Evolutionary conservation across 2,888 invertebrate species (phyloP).

Genomic region (Craniophora ligustri): DNA sequence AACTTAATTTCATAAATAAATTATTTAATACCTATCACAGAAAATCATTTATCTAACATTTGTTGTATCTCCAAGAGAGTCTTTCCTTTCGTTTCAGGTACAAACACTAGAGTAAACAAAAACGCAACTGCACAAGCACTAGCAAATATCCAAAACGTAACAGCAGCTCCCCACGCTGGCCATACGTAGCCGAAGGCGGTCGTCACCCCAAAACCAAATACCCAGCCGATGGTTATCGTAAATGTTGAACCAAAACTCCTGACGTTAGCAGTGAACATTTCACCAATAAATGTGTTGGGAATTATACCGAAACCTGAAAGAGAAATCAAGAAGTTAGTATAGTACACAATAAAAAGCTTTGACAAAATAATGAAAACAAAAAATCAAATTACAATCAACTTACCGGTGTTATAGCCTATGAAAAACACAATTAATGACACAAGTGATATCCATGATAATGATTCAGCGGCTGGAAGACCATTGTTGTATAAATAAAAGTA

Average conservation of each 20-base stretch:
- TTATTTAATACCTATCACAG: too few species aligned
- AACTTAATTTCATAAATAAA: too few species aligned
- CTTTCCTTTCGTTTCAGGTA: constrained; percentile 67
- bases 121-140: constrained; percentile 58
- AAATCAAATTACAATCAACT: constrained; percentile 30
- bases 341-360: constrained; percentile 56
- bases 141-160: constrained; percentile 65
- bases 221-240: constrained; percentile 55
- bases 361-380: constrained; percentile 57
- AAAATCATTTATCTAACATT: constrained; percentile 54
- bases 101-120: constrained; percentile 60
- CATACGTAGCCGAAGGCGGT: constrained; percentile 60
- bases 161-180: constrained; percentile 33
- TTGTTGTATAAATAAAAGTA: constrained; percentile 62
- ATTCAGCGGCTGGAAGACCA: constrained; percentile 29
- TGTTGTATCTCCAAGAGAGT: constrained; percentile 64
- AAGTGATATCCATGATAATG: constrained; percentile 65
- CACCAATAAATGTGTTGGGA: constrained; percentile 64
- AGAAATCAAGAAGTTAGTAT: not conserved
- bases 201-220: constrained; percentile 61
- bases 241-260: constrained; percentile 63
- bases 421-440: constrained; percentile 61
- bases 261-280: constrained; percentile 66
- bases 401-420: constrained; percentile 64
- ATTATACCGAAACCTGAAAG: constrained; percentile 65